phyloP scores from a whole-genome alignment of 2,888 invertebrate genomes.

The Cosmorhoe ocellata region DNA sequence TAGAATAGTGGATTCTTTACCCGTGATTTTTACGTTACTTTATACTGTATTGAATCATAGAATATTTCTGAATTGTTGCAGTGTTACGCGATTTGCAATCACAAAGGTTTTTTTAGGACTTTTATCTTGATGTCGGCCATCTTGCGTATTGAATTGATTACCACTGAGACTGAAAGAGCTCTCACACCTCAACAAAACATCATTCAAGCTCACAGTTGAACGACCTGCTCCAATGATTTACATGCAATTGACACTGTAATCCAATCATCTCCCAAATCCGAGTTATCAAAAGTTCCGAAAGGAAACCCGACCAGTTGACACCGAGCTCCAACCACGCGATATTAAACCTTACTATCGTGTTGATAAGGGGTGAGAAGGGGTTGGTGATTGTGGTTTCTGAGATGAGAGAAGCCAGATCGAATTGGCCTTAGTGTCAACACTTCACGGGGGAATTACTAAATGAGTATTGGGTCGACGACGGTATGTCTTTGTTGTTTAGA shows the following conservation, averaged over 20 bases:
- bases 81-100: too few relatives aligned
- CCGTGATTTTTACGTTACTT: too few relatives aligned
- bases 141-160: too few relatives aligned
- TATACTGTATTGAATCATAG: too few relatives aligned
- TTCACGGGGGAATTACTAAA: slow-evolving; percentile 63
- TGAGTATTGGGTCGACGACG: slow-evolving; percentile 48
- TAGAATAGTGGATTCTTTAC: too few relatives aligned
- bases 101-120: too few relatives aligned
- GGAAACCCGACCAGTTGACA: slow-evolving; percentile 25
- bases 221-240: slow-evolving; percentile 30
- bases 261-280: slow-evolving; percentile 45
- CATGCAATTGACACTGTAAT: slow-evolving; percentile 41
- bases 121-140: too few relatives aligned
- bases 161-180: neutral
- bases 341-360: too few relatives aligned
- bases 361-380: too few relatives aligned
- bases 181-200: slow-evolving; percentile 1
- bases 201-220: slow-evolving; percentile 24
- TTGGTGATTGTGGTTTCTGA: slow-evolving; percentile 22
- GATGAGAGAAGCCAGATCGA: slow-evolving; percentile 67
- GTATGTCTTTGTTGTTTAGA: slow-evolving; percentile 59
- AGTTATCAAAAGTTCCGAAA: slow-evolving; percentile 60
- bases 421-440: slow-evolving; percentile 79
- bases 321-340: too few relatives aligned
- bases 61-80: too few relatives aligned